Evolutionary conservation across 2,888 invertebrate genomes (phyloP).

Genomic region (Nomada lathburiana): DNA sequence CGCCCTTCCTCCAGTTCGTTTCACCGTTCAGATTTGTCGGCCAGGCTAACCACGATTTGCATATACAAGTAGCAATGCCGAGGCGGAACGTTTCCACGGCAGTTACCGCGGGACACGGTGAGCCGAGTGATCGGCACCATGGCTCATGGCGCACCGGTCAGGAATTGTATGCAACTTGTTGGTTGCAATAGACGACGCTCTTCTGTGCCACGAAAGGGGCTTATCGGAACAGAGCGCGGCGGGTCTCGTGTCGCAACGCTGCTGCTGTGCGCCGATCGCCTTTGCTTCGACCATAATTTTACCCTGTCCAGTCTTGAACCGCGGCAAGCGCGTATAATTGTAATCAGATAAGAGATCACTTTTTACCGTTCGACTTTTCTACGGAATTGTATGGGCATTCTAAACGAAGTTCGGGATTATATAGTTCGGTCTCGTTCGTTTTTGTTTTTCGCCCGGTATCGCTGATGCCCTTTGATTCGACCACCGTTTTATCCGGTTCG

Average conservation of each 20-base stretch:
- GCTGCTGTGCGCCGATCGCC: constrained; percentile 23
- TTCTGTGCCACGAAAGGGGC: constrained; percentile 55
- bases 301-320: neutral
- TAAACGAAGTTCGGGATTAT: too few species aligned
- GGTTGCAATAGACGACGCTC: constrained; percentile 55
- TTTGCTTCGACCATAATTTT: constrained; percentile 36
- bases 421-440: too few species aligned
- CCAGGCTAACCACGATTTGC: constrained; percentile 55
- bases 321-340: neutral
- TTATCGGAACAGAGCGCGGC: constrained; percentile 48
- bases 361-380: too few species aligned
- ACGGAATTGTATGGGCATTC: too few species aligned
- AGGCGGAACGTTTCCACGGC: constrained; percentile 55
- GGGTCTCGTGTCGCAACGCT: constrained; percentile 54
- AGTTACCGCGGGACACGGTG: constrained; percentile 39
- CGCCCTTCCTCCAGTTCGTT: constrained; percentile 38
- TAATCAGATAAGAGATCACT: neutral
- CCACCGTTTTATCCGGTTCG: too few species aligned
- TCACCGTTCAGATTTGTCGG: constrained; percentile 60
- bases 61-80: constrained; percentile 66
- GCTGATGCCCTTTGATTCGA: too few species aligned
- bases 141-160: constrained; percentile 17
- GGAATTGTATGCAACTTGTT: constrained; percentile 56
- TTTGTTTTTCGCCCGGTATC: too few species aligned
- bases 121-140: constrained; percentile 35